Conservation (phyloP, 2,888 invertebrate genomes). For the Microplitis manilae region DNA sequence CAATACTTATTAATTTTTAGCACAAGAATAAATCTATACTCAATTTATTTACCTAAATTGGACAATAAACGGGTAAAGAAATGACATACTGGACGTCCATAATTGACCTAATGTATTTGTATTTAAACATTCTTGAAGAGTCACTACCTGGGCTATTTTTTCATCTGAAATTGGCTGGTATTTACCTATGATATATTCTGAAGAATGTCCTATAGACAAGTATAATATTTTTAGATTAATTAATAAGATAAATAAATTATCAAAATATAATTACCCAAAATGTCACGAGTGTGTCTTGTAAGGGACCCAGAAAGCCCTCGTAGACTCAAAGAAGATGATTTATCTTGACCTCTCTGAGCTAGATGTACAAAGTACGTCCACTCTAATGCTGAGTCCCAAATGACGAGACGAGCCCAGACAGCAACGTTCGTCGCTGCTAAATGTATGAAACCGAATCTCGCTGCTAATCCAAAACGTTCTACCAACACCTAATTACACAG, state of each 20-base stretch:
- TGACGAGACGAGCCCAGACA: slow-evolving; percentile 73
- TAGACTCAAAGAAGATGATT: slow-evolving; percentile 69
- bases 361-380: slow-evolving; percentile 73
- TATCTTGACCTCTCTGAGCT: slow-evolving; percentile 65
- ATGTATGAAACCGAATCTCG: slow-evolving; percentile 74
- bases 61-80: slow-evolving; percentile 74
- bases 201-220: not conserved
- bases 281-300: slow-evolving; percentile 64
- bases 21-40: too few species aligned
- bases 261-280: slow-evolving; percentile 57
- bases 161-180: slow-evolving; percentile 71
- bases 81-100: slow-evolving; percentile 75
- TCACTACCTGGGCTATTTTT: slow-evolving; percentile 73
- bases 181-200: slow-evolving; percentile 1
- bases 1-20: too few species aligned
- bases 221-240: not conserved
- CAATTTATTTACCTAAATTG: slow-evolving; percentile 71
- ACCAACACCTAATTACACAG: slow-evolving; percentile 71
- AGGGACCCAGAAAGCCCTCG: slow-evolving; percentile 71
- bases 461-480: slow-evolving; percentile 73
- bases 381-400: slow-evolving; percentile 74
- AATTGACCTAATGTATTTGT: slow-evolving; percentile 74
- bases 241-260: slow-evolving; percentile 27
- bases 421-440: slow-evolving; percentile 74
- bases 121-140: slow-evolving; percentile 73